Evolutionary conservation across 2,113 vertebrate species (phyloP), one percentile per base, ranked within the genome.

Genomic region (Emydocephalus ijimae): DNA sequence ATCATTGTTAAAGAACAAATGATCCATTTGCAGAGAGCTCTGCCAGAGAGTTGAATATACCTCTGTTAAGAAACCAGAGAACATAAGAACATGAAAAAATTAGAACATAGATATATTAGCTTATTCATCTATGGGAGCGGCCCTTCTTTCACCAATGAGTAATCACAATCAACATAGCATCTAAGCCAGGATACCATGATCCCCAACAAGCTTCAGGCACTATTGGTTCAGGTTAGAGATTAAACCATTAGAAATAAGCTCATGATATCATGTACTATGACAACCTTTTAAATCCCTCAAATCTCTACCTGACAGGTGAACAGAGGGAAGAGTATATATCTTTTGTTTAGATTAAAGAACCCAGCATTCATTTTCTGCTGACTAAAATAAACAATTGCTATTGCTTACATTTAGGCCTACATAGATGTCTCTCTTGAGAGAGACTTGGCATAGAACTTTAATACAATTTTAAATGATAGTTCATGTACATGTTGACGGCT

Each of bases 221-320:
- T 11, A 18, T 81, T 43, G 24, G 34, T 5, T 64, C 48, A 64
- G 64, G 24, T 87, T 87, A 93, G 89, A 34, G 43, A 85, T 61
- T 56, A 45, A 81, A 92, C 61, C n/a, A 64, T 57, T 93, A 34
- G 74, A 90, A 93, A 90, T 8, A 50, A 61, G n/a, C 56, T 57
- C 59, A 81, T 81, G 74, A 81, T 81, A 81, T 54, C 20, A 8
- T 93, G 81, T 90, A 90, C 64, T 93, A 57, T 93, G 92, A 93
- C 89, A 93, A 43, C 45, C 92, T 54, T 90, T 87, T 90, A 64
- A 93, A 61, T 87, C 74, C 89, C 86, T 89, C 81, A 93, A 93
- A 93, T 90, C 92, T 57, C 45, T 90, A 64, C 92, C 89, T 93
- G 92, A 93, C 92, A 93, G 92, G 89, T 90, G 89, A 90, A 64